A percentile compares a stretch with the other conserved stretches of the same genome.
Evolutionary conservation across 2,113 vertebrate genomes (phyloP).

Genomic region (Spermophilus dauricus): DNA sequence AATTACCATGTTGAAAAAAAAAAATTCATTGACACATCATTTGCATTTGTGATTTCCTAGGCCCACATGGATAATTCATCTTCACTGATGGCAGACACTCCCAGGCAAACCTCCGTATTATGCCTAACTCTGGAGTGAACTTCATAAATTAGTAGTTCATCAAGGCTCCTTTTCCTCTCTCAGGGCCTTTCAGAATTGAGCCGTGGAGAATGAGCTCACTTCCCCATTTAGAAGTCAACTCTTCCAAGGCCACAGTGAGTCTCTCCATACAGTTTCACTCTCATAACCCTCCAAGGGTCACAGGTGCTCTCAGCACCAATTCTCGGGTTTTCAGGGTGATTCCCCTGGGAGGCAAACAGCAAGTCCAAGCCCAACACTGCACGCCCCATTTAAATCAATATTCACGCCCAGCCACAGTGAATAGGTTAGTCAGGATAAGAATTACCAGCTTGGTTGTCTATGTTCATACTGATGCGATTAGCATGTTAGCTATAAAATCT

Average conservation of each 20-base stretch:
- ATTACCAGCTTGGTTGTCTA: background rate
- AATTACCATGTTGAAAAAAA: slow-evolving; percentile 75
- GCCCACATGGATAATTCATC: slow-evolving; percentile 80
- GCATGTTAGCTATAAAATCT: background rate
- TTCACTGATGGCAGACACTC: slow-evolving; percentile 80
- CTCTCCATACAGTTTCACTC: background rate
- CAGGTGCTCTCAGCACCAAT: background rate
- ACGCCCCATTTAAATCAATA: background rate
- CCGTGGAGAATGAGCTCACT: background rate
- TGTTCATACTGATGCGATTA: background rate
- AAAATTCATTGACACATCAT: background rate
- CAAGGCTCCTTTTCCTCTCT: slow-evolving; percentile 67
- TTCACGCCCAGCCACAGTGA: background rate
- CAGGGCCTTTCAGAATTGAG: background rate
- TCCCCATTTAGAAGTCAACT: background rate
- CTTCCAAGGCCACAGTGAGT: background rate
- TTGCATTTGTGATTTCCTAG: slow-evolving; percentile 80
- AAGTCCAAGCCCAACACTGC: background rate
- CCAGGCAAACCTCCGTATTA: slow-evolving; percentile 75
- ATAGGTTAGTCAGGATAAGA: background rate
- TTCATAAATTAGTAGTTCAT: slow-evolving; percentile 73
- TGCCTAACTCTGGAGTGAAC: slow-evolving; percentile 76
- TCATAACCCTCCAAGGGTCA: background rate
- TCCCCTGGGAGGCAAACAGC: background rate
- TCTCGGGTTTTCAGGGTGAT: background rate